A percentile compares a stretch with the other conserved stretches of the same genome.
Conservation (phyloP, 1,140 invertebrate genomes). For the Drosophila navojoa region DNA sequence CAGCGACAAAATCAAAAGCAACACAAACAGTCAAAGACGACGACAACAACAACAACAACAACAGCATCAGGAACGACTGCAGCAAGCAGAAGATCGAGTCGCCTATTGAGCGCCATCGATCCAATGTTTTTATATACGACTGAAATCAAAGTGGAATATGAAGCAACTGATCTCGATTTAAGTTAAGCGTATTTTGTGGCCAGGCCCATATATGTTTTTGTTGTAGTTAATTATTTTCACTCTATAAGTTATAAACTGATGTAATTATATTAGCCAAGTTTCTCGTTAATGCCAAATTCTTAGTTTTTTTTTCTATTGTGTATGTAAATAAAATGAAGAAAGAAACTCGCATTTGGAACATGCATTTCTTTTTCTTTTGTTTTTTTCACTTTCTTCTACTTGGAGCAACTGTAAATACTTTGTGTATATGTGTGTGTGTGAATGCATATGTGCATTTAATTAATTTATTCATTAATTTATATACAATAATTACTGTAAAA, state of each 20-base stretch:
- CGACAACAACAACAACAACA: not conserved
- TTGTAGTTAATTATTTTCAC: slow-evolving; percentile 4
- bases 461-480: slow-evolving; percentile 20
- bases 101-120: slow-evolving; percentile 34
- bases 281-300: slow-evolving; percentile 69
- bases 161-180: slow-evolving; percentile 38
- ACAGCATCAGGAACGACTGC: not conserved
- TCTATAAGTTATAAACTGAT: slow-evolving; percentile 31
- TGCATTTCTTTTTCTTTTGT: slow-evolving; percentile 31
- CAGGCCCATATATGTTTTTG: slow-evolving; percentile 27
- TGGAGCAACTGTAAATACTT: slow-evolving; percentile 28
- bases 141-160: slow-evolving; percentile 60
- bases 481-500: slow-evolving; percentile 9
- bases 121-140: slow-evolving; percentile 50
- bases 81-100: slow-evolving; percentile 9
- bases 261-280: slow-evolving; percentile 57
- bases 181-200: slow-evolving; percentile 15
- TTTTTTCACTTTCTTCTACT: not conserved
- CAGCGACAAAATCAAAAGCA: slow-evolving; percentile 29
- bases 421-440: slow-evolving; percentile 26
- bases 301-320: slow-evolving; percentile 30
- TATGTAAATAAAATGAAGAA: slow-evolving; percentile 38
- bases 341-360: slow-evolving; percentile 32
- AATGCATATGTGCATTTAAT: slow-evolving; percentile 4
- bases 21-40: slow-evolving; percentile 24